Evolutionary conservation across 2,797 vertebrate genomes (phyloP).

Genomic region (Gallinago solitaria): DNA sequence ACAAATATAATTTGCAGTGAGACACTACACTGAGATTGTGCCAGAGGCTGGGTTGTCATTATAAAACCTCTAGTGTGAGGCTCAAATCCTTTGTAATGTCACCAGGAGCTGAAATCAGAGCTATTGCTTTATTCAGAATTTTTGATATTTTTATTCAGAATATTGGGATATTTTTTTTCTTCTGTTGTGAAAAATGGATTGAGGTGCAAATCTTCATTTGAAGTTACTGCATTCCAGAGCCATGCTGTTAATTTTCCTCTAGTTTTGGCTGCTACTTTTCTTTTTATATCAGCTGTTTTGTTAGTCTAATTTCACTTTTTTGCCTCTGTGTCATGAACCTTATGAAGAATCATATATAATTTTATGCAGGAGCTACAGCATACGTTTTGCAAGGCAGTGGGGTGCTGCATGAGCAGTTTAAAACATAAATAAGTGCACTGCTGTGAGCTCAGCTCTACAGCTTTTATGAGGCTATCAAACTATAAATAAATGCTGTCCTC

Average conservation of each 20-base stretch:
- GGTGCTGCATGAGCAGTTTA: slow-evolving; percentile 17
- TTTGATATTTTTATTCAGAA: background rate
- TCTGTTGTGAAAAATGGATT: slow-evolving; percentile 1
- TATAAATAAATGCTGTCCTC: slow-evolving; percentile 63
- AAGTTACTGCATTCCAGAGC: background rate
- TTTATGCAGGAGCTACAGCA: background rate
- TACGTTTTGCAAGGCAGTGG: background rate
- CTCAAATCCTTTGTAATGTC: slow-evolving; percentile 30
- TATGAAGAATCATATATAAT: background rate
- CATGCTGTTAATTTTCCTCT: slow-evolving; percentile 17
- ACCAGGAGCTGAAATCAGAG: slow-evolving; percentile 25
- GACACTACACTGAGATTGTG: slow-evolving; percentile 10
- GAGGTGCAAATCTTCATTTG: background rate
- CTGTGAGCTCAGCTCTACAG: slow-evolving; percentile 42
- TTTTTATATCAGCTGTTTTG: slow-evolving; percentile 27
- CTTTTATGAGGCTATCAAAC: slow-evolving; percentile 38
- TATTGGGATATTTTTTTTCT: background rate
- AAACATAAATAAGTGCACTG: slow-evolving; percentile 59
- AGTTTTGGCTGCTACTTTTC: background rate
- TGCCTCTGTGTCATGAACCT: background rate
- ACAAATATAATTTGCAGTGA: slow-evolving; percentile 60
- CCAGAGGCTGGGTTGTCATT: slow-evolving; percentile 19
- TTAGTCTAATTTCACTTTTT: background rate
- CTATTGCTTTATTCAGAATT: background rate
- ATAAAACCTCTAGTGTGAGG: slow-evolving; percentile 44